Conservation (phyloP, 1,140 invertebrate species). For the Drosophila kepulauana region DNA sequence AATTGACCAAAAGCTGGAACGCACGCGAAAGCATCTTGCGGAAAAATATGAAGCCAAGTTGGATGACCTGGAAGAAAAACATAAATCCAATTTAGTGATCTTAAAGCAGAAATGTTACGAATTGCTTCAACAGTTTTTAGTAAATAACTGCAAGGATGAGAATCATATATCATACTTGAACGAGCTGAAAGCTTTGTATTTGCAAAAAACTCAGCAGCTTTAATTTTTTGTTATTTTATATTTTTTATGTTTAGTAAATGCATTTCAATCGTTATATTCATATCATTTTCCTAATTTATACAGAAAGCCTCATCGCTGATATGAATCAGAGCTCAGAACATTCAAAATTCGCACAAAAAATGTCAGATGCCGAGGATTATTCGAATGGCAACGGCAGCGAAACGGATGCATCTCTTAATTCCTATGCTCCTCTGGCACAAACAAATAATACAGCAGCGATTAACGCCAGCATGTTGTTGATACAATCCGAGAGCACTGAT, state of each 20-base stretch:
- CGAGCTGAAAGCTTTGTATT: conserved; percentile 45
- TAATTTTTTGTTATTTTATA: conserved; percentile 19
- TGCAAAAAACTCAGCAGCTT: conserved; percentile 20
- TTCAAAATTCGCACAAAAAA: conserved; percentile 36
- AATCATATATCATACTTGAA: conserved; percentile 32
- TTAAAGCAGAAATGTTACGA: conserved; percentile 51
- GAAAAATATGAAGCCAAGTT: conserved; percentile 48
- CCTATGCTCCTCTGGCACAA: conserved; percentile 18
- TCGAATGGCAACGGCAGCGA: conserved; percentile 31
- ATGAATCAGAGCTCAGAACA: conserved; percentile 50
- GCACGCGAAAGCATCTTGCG: conserved; percentile 5
- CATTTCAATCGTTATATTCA: background rate
- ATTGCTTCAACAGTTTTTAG: conserved; percentile 38
- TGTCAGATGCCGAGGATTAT: conserved; percentile 35
- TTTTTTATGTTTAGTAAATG: conserved; percentile 13
- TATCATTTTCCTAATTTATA: conserved; percentile 7
- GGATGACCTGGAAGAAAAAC: conserved; percentile 8
- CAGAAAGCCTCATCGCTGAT: conserved; percentile 69
- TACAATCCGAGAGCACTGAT: conserved; percentile 79
- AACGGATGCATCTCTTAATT: conserved; percentile 9
- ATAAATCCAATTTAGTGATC: background rate
- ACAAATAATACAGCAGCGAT: conserved; percentile 42
- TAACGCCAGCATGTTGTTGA: conserved; percentile 72
- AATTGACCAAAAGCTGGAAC: conserved; percentile 32
- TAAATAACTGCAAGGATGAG: conserved; percentile 2